Conservation (phyloP, 2,888 invertebrate genomes). For the Acleris holmiana region DNA sequence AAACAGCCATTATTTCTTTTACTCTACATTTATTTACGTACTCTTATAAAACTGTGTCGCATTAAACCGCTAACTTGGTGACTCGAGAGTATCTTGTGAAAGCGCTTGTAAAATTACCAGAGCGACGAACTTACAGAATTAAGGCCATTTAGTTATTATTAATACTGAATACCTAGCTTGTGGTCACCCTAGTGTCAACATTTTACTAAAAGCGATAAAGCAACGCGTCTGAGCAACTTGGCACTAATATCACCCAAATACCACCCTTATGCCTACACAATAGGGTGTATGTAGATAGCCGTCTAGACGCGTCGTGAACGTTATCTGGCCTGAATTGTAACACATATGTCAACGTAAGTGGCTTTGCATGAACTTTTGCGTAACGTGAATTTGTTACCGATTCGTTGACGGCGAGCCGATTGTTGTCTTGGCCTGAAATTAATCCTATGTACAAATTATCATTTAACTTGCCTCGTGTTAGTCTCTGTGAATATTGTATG, state of each 20-base stretch:
- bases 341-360: conserved; percentile 33
- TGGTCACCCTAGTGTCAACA: conserved; percentile 16
- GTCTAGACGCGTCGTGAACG: conserved; percentile 25
- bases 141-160: too few relatives aligned
- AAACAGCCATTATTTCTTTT: too few relatives aligned
- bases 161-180: not conserved
- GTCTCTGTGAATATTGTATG: too few relatives aligned
- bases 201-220: not conserved
- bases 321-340: conserved; percentile 22
- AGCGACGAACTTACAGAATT: too few relatives aligned
- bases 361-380: conserved; percentile 30
- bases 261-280: not conserved
- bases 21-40: too few relatives aligned
- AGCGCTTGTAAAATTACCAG: too few relatives aligned
- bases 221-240: not conserved
- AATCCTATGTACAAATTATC: conserved; percentile 2
- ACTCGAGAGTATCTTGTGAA: not conserved
- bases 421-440: conserved; percentile 33
- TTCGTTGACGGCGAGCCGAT: conserved; percentile 7
- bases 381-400: conserved; percentile 9
- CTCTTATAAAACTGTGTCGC: too few relatives aligned
- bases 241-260: not conserved
- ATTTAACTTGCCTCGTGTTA: not conserved
- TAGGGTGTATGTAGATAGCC: conserved; percentile 9
- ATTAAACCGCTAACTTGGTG: too few relatives aligned